phyloP scores from a whole-genome alignment of 1,140 invertebrate genomes.

The Bemisia tabaci region DNA sequence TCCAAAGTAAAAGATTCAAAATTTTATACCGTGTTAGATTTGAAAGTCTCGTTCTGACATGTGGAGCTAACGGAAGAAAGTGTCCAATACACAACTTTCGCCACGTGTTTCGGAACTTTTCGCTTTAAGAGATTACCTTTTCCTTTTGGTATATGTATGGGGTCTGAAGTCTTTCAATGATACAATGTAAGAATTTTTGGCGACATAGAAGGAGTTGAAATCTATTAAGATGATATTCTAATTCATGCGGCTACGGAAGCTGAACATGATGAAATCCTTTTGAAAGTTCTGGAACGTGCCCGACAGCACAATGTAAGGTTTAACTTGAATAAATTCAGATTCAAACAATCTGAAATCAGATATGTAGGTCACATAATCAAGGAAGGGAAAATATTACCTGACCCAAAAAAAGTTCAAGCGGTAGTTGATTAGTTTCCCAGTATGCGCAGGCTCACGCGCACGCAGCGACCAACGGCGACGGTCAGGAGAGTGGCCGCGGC shows the following conservation, averaged over 20 bases:
- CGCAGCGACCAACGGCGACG: no score
- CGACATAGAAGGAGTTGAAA: constrained; percentile 25
- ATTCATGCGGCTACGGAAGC: not conserved
- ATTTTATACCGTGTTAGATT: constrained; percentile 15
- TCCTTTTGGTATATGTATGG: constrained; percentile 25
- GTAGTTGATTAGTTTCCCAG: constrained; percentile 28
- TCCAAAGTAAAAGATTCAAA: constrained; percentile 12
- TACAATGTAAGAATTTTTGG: constrained; percentile 21
- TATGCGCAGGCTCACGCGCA: no score
- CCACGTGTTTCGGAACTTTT: constrained; percentile 23
- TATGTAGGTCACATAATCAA: constrained; percentile 29
- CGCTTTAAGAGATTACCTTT: constrained; percentile 19
- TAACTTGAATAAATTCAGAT: constrained; percentile 26
- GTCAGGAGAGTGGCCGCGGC: no score
- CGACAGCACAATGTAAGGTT: constrained; percentile 23
- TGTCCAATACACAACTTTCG: constrained; percentile 9
- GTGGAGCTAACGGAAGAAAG: constrained; percentile 12
- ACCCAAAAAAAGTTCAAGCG: constrained; percentile 28
- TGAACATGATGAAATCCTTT: constrained; percentile 12
- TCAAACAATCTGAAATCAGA: constrained; percentile 18
- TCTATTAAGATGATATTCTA: constrained; percentile 19
- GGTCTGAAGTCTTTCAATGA: constrained; percentile 28
- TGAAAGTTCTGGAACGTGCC: constrained; percentile 12
- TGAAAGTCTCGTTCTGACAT: constrained; percentile 19
- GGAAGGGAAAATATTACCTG: constrained; percentile 24